Evolutionary conservation across 2,888 invertebrate species (phyloP).

Genomic region (Lasioglossum zephyrum): DNA sequence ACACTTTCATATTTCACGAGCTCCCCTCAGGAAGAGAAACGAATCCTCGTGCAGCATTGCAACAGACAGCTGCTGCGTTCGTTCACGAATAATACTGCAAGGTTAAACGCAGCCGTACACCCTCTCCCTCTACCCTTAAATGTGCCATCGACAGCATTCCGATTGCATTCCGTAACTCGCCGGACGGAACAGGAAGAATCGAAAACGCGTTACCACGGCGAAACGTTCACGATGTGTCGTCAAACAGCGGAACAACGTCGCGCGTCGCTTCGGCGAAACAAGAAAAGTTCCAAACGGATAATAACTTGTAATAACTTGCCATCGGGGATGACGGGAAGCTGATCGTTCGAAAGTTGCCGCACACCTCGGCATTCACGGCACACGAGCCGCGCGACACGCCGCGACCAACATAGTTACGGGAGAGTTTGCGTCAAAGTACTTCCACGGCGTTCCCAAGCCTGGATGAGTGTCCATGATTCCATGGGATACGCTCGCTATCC

Average conservation of each 20-base stretch:
- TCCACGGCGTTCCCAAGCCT: conserved; percentile 15
- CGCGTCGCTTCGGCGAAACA: conserved; percentile 6
- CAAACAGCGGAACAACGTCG: neutral
- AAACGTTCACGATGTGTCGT: neutral
- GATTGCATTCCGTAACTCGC: neutral
- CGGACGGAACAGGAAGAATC: neutral
- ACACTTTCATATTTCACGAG: too few relatives aligned
- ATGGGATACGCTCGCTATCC: conserved; percentile 20
- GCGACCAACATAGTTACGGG: conserved; percentile 42
- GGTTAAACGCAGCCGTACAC: neutral
- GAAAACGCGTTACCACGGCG: neutral
- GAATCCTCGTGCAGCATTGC: neutral
- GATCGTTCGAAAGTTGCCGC: conserved; percentile 56
- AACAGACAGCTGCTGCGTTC: neutral
- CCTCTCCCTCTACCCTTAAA: neutral
- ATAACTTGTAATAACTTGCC: conserved; percentile 59
- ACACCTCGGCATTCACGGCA: conserved; percentile 14
- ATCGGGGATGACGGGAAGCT: conserved; percentile 46
- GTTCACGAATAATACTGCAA: neutral
- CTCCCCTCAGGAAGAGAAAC: too few relatives aligned
- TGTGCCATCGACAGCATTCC: neutral
- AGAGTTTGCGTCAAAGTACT: conserved; percentile 61
- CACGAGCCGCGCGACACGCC: neutral
- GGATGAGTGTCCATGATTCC: neutral
- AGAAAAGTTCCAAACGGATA: conserved; percentile 37